Evolutionary conservation across 2,888 invertebrate genomes (phyloP), one percentile per base, ranked within the genome.

Genomic region (Axea sp.): DNA sequence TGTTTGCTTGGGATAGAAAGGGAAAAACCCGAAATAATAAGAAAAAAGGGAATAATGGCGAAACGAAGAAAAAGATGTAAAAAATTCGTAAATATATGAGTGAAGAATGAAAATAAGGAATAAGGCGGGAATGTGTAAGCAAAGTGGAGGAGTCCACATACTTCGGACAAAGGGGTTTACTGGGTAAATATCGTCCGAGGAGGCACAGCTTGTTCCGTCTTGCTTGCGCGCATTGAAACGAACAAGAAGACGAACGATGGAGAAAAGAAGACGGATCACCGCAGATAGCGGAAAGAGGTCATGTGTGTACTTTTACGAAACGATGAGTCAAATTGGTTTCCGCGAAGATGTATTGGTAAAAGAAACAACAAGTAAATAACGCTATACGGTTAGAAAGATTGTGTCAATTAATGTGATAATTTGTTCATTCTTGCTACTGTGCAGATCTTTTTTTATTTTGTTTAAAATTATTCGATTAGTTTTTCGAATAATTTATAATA

Each of bases 101-200:
- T 31, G 64, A 43, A 64, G 64, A 64, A 71, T 57, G 47, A 47
- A 49, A 71, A 71, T 49, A 64, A 64, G 64, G 24, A 60, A 49
- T 31, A 31, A 51, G 11, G 59, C 49, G 26, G 49, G 39, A 65
- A 60, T 67, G 69, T 60, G 76, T 75, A 75, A 77, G 75, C 75
- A 75, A 71, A 53, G 67, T 53, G 35, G 69, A 45, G 67, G 26
- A 75, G 75, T 77, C 78, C 68, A 75, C 76, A 76, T 71, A 76
- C 76, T 77, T 69, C 73, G 77, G 74, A 77, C 76, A 76, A 76
- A 76, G 76, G 72, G 59, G 72, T 76, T 76, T 60, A 51, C 68
- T 53, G 67, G 72, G 69, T 73, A 77, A 77, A 78, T 73, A 78
- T 73, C 67, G 59, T 68, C 41, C 43, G 31, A 37, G 62, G 33